phyloP scores from a whole-genome alignment of 2,113 vertebrate genomes.

The Promerops cafer region DNA sequence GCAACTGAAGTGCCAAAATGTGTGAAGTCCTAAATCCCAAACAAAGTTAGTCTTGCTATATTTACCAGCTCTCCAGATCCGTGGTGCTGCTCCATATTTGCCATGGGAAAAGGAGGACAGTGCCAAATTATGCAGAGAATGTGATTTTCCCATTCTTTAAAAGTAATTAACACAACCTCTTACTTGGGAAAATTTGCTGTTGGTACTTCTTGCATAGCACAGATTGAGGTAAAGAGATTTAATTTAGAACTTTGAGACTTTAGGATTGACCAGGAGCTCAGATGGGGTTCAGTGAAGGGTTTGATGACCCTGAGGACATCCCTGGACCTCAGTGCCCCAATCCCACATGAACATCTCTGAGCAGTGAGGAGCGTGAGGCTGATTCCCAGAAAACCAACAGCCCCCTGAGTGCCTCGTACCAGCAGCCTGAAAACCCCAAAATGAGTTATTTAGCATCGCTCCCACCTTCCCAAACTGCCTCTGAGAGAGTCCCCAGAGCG shows the following conservation, averaged over 20 bases:
- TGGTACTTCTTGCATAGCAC: accelerated
- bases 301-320: accelerated
- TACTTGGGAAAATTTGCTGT: background rate
- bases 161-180: background rate
- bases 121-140: background rate
- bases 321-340: accelerated
- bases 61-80: background rate
- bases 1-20: background rate
- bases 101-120: background rate
- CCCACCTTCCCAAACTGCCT: background rate
- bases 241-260: background rate
- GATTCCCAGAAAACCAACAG: background rate
- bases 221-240: background rate
- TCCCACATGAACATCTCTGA: accelerated
- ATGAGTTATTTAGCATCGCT: background rate
- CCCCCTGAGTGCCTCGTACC: accelerated
- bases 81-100: background rate
- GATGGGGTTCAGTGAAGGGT: background rate
- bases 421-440: background rate
- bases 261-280: background rate
- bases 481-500: background rate
- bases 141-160: background rate
- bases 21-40: background rate
- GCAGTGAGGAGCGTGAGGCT: accelerated
- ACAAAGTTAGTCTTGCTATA: background rate